These are phyloP conservation scores for Pelobates cultripes DNA, from an alignment of 2,797 vertebrate species.

Conservation along the genomic window DNA sequence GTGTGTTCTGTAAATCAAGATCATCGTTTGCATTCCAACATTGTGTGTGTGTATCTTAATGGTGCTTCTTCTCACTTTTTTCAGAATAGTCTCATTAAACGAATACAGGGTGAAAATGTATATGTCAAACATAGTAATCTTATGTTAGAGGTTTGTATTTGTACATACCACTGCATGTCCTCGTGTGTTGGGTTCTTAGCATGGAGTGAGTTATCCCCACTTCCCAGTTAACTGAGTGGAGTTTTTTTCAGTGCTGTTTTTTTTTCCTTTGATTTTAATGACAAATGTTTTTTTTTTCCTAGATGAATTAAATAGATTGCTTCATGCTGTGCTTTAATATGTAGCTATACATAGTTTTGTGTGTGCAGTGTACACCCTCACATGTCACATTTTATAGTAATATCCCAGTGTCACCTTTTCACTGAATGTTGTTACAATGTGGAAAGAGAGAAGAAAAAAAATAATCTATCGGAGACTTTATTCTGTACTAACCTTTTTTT, in stretches of 20 bases:
- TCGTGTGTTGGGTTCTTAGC: constrained; percentile 69
- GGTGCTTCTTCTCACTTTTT: constrained; percentile 81
- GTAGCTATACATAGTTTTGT: constrained; percentile 41
- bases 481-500: constrained; percentile 64
- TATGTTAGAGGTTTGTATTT: constrained; percentile 98
- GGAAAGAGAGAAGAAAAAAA: constrained; percentile 12
- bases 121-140: constrained; percentile 99
- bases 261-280: constrained; percentile 47
- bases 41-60: constrained; percentile 69
- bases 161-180: constrained; percentile 77
- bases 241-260: constrained; percentile 54
- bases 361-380: constrained; percentile 57
- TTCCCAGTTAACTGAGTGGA: constrained; percentile 61
- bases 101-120: constrained; percentile 94
- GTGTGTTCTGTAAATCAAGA: constrained; percentile 63
- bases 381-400: constrained; percentile 36
- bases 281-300: constrained; percentile 56
- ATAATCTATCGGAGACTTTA: constrained; percentile 61
- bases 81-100: constrained; percentile 96
- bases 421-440: constrained; percentile 69
- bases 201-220: constrained; percentile 71
- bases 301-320: background rate
- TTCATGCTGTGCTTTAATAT: constrained; percentile 6
- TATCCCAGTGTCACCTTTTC: constrained; percentile 72
- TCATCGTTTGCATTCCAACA: constrained; percentile 61